phyloP scores from a whole-genome alignment of 2,888 invertebrate genomes.

The Calameuta pallipes region DNA sequence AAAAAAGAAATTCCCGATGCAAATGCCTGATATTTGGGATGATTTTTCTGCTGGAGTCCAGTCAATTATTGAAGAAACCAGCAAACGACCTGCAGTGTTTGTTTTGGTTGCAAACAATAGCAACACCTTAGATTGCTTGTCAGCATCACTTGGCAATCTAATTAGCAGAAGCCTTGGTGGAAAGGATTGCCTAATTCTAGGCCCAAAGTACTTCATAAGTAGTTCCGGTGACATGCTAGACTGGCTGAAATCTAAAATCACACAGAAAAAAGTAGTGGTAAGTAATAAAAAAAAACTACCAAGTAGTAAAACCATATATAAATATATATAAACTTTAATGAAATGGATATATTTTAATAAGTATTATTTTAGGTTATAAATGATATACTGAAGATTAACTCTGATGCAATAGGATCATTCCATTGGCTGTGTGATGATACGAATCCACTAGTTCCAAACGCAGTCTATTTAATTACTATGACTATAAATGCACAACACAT shows the following conservation, averaged over 20 bases:
- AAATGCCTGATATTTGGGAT: slow-evolving; percentile 58
- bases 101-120: slow-evolving; percentile 60
- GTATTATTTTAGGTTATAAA: slow-evolving; percentile 44
- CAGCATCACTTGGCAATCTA: slow-evolving; percentile 53
- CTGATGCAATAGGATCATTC: slow-evolving; percentile 64
- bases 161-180: slow-evolving; percentile 48
- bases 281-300: slow-evolving; percentile 26
- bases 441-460: slow-evolving; percentile 65
- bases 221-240: slow-evolving; percentile 59
- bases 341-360: not conserved
- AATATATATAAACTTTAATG: not conserved
- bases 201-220: slow-evolving; percentile 59
- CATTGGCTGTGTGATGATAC: slow-evolving; percentile 71
- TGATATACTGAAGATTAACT: slow-evolving; percentile 49
- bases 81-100: slow-evolving; percentile 60
- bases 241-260: slow-evolving; percentile 31
- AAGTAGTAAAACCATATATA: not conserved
- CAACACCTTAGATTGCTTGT: slow-evolving; percentile 49
- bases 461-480: slow-evolving; percentile 66
- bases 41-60: slow-evolving; percentile 55
- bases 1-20: slow-evolving; percentile 49
- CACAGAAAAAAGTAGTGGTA: slow-evolving; percentile 48
- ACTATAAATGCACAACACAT: slow-evolving; percentile 46
- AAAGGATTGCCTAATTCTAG: slow-evolving; percentile 51
- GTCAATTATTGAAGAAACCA: slow-evolving; percentile 43